Conservation (phyloP, 2,888 invertebrate species). For the Drosophila pseudotalamancana region DNA sequence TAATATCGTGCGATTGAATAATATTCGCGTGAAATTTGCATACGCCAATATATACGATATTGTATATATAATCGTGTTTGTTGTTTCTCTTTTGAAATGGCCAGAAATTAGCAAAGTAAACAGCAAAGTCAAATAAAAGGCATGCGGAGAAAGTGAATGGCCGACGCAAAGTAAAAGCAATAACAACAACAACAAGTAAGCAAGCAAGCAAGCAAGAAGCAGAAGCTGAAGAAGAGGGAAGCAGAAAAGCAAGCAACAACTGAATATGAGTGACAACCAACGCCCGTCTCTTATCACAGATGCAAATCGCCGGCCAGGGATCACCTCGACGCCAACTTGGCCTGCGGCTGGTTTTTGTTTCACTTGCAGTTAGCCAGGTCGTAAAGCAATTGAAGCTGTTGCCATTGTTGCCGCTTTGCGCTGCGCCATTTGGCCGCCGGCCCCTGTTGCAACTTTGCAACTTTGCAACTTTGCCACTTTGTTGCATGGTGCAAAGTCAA, state of each 20-base stretch:
- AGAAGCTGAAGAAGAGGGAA: too few species aligned
- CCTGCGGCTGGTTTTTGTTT: conserved; percentile 15
- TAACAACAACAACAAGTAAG: conserved; percentile 17
- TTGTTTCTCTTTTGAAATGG: conserved; percentile 41
- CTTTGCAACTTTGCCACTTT: conserved; percentile 55
- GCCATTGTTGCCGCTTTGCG: conserved; percentile 38
- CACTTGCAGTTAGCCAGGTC: conserved; percentile 21
- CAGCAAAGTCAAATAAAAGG: conserved; percentile 53
- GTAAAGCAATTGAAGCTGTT: conserved; percentile 48
- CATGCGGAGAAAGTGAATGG: conserved; percentile 73
- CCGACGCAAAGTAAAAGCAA: conserved; percentile 67
- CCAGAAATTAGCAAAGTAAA: conserved; percentile 73
- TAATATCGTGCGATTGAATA: conserved; percentile 49
- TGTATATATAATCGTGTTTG: conserved; percentile 31
- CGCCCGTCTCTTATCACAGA: conserved; percentile 56
- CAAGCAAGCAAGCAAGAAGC: conserved; percentile 12
- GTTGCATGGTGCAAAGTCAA: conserved; percentile 52
- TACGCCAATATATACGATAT: conserved; percentile 39
- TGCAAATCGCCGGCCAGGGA: conserved; percentile 25
- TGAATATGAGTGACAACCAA: conserved; percentile 61
- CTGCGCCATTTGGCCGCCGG: conserved; percentile 44
- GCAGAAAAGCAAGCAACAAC: conserved; percentile 14
- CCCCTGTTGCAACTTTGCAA: conserved; percentile 57
- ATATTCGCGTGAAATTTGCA: conserved; percentile 55
- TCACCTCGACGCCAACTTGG: conserved; percentile 12